Evolutionary conservation across 2,797 vertebrate genomes (phyloP).

Genomic region (Enteromius viviparus): DNA sequence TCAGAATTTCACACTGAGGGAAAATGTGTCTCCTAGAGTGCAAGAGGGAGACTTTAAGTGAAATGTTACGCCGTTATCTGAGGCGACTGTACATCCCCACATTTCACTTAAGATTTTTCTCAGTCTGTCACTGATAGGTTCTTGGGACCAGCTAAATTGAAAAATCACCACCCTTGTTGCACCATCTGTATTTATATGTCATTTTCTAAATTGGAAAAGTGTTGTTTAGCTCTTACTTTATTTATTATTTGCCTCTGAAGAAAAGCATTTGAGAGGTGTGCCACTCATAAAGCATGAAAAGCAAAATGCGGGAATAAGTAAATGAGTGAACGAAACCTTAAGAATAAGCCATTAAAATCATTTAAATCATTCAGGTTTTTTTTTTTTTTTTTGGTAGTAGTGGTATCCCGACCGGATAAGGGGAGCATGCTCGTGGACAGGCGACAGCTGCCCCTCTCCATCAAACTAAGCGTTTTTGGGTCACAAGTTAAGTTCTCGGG

Average conservation of each 20-base stretch:
- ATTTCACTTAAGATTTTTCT: constrained; percentile 1
- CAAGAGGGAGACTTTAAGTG: constrained; percentile 20
- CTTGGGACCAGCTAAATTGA: constrained; percentile 26
- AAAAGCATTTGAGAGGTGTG: constrained; percentile 7
- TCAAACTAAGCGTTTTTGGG: constrained; percentile 71
- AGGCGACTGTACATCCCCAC: neutral
- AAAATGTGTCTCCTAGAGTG: constrained; percentile 13
- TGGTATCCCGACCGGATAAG: constrained; percentile 26
- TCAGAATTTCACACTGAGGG: constrained; percentile 33
- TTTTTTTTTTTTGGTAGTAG: neutral
- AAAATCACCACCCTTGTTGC: constrained; percentile 31
- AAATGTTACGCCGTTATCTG: constrained; percentile 23
- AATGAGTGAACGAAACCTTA: neutral
- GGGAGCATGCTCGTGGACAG: constrained; percentile 32
- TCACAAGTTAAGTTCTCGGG: constrained; percentile 75
- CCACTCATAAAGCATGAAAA: neutral
- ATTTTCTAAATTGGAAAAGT: constrained; percentile 52
- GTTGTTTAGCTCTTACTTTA: constrained; percentile 13
- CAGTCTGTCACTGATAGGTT: constrained; percentile 29
- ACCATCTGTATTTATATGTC: constrained; percentile 31
- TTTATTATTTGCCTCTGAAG: constrained; percentile 1
- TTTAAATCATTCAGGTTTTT: neutral
- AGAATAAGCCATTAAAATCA: neutral
- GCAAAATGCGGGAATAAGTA: neutral
- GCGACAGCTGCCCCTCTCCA: constrained; percentile 76